These are phyloP conservation scores for Leucophora obtusa DNA, from an alignment of 2,888 invertebrate species.

Conservation along the genomic window DNA sequence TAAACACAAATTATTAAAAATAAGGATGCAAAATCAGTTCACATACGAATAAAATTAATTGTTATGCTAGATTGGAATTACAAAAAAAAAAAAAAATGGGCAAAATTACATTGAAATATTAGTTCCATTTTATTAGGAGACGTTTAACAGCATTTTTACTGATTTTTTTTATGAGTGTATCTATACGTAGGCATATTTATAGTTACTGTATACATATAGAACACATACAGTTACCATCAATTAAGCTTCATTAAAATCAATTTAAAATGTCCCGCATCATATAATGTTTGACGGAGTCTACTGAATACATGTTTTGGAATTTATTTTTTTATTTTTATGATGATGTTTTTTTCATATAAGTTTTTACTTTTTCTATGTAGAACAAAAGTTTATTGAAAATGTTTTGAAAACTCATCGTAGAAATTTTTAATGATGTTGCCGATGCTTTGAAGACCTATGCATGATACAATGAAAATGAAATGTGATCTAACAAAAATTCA, in stretches of 20 bases:
- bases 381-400: constrained; percentile 52
- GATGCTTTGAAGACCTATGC: not conserved
- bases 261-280: constrained; percentile 78
- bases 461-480: not conserved
- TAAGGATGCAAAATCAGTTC: too few relatives aligned
- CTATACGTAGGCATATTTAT: constrained; percentile 11
- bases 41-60: too few relatives aligned
- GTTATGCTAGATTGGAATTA: too few relatives aligned
- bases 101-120: too few relatives aligned
- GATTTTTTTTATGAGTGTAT: not conserved
- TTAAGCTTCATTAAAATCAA: constrained; percentile 79
- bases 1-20: too few relatives aligned
- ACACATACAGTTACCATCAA: constrained; percentile 76
- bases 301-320: constrained; percentile 60
- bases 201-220: constrained; percentile 26
- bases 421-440: not conserved
- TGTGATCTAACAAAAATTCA: not conserved
- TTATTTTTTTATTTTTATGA: constrained; percentile 45
- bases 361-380: constrained; percentile 52
- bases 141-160: too few relatives aligned
- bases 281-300: constrained; percentile 59
- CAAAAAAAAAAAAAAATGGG: too few relatives aligned
- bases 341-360: constrained; percentile 32
- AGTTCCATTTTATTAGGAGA: too few relatives aligned
- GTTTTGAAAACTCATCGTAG: not conserved